A percentile compares a stretch with the other conserved stretches of the same genome.
Evolutionary conservation across 1,140 invertebrate species (phyloP).

Genomic region (Eciton burchellii): DNA sequence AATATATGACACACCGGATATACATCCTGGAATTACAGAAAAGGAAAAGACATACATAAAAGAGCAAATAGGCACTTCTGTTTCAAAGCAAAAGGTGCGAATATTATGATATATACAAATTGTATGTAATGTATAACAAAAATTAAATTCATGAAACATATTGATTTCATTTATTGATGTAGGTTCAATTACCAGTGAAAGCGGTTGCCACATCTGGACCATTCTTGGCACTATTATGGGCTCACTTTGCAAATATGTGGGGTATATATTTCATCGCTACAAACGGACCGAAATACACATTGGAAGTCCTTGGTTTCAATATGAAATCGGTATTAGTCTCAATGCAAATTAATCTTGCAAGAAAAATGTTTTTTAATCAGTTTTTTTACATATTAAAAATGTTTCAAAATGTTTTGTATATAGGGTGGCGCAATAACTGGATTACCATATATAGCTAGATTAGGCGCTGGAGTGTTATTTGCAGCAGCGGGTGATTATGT

Average conservation of each 20-base stretch:
- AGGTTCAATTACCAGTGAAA: conserved; percentile 79
- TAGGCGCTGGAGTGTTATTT: conserved; percentile 88
- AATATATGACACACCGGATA: conserved; percentile 90
- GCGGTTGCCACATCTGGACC: conserved; percentile 88
- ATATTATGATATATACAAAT: conserved; percentile 15
- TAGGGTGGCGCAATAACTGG: conserved; percentile 90
- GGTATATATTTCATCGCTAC: conserved; percentile 94
- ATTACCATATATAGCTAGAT: conserved; percentile 89
- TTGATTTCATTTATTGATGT: conserved; percentile 8
- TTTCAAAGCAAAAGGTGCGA: conserved; percentile 85
- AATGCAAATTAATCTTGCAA: background rate
- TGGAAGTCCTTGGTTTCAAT: conserved; percentile 93
- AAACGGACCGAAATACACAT: conserved; percentile 95
- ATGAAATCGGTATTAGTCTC: conserved; percentile 87
- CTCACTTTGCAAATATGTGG: conserved; percentile 93
- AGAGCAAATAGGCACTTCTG: conserved; percentile 86
- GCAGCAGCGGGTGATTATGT: conserved; percentile 89
- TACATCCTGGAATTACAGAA: conserved; percentile 91
- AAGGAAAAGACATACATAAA: conserved; percentile 92
- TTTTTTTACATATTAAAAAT: background rate
- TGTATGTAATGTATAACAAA: background rate
- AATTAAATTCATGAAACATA: conserved; percentile 19
- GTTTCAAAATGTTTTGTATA: conserved; percentile 40
- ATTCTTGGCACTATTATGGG: conserved; percentile 88
- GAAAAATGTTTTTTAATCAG: background rate